Evolutionary conservation across 2,797 vertebrate species (phyloP), one percentile per base, ranked within the genome.

Genomic region (Malurus splendens): DNA sequence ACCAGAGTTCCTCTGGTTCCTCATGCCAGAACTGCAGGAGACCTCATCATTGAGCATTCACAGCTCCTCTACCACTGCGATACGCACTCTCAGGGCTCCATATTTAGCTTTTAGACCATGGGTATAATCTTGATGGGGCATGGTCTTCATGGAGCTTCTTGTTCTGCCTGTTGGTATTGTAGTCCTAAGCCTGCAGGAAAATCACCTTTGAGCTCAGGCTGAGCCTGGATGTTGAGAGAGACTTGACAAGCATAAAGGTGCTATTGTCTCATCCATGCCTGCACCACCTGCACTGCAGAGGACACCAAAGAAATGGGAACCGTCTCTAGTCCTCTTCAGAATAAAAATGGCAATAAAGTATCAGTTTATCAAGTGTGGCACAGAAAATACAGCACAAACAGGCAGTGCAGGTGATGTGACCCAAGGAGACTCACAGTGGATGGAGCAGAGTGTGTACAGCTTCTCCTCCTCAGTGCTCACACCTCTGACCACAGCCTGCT

Each of bases 161-260:
- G 18, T 14, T 54, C 50, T 50, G 41, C 18, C n/a, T 64, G 41
- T 10, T 36, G 17, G 14, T 36, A n/a, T 2, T 23, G 12, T 3
- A 41, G n/a, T 39, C 48, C 42, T 22, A 24, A 61, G 7, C 9
- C 57, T 50, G 42, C 42, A 81, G 41, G 57, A 28, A 70, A 66
- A 74, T 28, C 42, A 30, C 23, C 30, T 54, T 24, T 30, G 39
- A 55, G 12, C 44, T 47, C 52, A 47, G 19, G 50, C 19, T 27
- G 23, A 7, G 6, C 20, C 3, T 0, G 1, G 22, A 44, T 32
- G 42, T 8, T 17, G 52, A 36, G 23, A n/a, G 44, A 47, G 5
- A 61, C 56, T 7, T 62, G 44, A 47, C 32, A 74, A 42, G 15
- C 6, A 14, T 3, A 33, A 68, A 57, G 59, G 33, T 33, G 41